A percentile compares a stretch with the other conserved stretches of the same genome.
Conservation (phyloP, 1,140 invertebrate species). For the Papilio dardanus region DNA sequence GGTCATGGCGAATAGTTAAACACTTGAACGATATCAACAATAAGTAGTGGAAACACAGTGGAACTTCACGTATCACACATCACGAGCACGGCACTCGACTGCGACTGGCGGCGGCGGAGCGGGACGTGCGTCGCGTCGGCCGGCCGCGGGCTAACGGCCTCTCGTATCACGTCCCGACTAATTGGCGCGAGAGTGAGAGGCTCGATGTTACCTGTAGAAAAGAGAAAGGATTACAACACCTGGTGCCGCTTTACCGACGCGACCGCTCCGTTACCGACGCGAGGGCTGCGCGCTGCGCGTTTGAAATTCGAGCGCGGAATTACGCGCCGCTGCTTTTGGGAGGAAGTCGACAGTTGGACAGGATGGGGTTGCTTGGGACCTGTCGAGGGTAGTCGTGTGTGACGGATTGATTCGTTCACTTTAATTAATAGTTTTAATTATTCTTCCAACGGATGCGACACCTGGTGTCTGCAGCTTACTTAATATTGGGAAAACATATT, state of each 20-base stretch:
- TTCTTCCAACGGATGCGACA: background rate
- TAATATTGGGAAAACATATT: background rate
- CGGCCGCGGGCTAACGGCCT: conserved; percentile 73
- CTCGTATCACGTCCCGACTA: conserved; percentile 61
- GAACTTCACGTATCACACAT: conserved; percentile 71
- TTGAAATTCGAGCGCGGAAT: conserved; percentile 72
- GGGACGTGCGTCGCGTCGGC: conserved; percentile 54
- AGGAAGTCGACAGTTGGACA: conserved; percentile 49
- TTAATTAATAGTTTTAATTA: conserved; percentile 12
- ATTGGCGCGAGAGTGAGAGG: conserved; percentile 69
- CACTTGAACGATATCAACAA: conserved; percentile 52
- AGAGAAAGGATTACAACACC: conserved; percentile 68
- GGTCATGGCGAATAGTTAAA: conserved; percentile 61
- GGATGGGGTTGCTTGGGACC: conserved; percentile 55
- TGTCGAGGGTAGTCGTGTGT: conserved; percentile 40
- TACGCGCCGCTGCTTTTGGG: conserved; percentile 60
- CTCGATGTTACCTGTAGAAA: conserved; percentile 59
- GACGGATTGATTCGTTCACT: conserved; percentile 19
- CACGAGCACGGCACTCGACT: conserved; percentile 61
- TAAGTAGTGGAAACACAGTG: conserved; percentile 45
- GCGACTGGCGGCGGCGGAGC: conserved; percentile 42
- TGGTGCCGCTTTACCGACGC: conserved; percentile 61
- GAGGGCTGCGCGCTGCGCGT: conserved; percentile 48
- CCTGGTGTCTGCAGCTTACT: background rate
- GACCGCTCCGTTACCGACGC: conserved; percentile 47